phyloP scores from a whole-genome alignment of 2,113 vertebrate genomes.

The Solea senegalensis region DNA sequence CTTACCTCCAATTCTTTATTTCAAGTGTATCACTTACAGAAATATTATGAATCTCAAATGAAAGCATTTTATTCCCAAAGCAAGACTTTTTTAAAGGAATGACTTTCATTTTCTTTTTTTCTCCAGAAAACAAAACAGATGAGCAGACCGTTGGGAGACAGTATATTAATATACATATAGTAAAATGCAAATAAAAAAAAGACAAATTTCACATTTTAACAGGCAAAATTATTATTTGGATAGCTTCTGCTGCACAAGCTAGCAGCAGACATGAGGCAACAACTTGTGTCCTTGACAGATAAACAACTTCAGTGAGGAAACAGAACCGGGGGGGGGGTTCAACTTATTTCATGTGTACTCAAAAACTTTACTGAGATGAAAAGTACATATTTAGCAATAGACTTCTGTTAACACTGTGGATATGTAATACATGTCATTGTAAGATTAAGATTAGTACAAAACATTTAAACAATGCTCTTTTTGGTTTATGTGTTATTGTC shows the following conservation, averaged over 20 bases:
- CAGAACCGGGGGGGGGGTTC: conserved; percentile 25
- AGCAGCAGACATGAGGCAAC: conserved; percentile 39
- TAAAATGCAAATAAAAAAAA: conserved; percentile 42
- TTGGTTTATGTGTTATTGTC: conserved; percentile 28
- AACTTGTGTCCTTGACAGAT: conserved; percentile 18
- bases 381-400: conserved; percentile 11
- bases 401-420: conserved; percentile 25
- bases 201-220: conserved; percentile 30
- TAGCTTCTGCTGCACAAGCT: conserved; percentile 37
- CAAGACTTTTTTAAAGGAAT: neutral
- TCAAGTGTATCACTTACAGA: conserved; percentile 63
- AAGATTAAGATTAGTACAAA: conserved; percentile 45
- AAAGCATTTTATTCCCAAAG: conserved; percentile 22
- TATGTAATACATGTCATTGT: conserved; percentile 25
- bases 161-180: neutral
- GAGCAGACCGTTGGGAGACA: conserved; percentile 22
- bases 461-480: conserved; percentile 27
- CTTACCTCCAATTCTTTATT: conserved; percentile 67
- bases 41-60: conserved; percentile 58
- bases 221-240: conserved; percentile 31
- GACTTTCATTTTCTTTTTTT: too few species aligned
- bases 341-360: conserved; percentile 51
- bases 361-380: conserved; percentile 24
- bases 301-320: conserved; percentile 35
- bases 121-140: neutral